phyloP scores from a whole-genome alignment of 53 echinoderm and acorn worm genomes.

The Paracentrotus lividus region DNA sequence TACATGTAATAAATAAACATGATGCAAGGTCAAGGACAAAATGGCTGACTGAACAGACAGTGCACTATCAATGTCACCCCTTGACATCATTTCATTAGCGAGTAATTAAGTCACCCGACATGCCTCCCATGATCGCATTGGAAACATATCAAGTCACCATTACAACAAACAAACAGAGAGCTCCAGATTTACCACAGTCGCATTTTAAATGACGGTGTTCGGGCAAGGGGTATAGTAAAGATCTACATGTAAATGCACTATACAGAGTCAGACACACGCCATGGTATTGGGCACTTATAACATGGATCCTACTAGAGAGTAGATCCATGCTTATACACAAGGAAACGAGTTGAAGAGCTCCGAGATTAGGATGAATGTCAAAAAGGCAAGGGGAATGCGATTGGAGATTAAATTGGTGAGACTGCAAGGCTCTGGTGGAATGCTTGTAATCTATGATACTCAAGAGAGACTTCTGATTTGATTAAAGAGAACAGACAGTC shows the following conservation, averaged over 20 bases:
- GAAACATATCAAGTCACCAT: background rate
- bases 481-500: background rate
- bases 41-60: background rate
- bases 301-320: too few species aligned
- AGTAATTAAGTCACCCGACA: background rate
- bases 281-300: background rate
- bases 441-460: background rate
- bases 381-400: background rate
- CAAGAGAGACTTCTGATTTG: background rate
- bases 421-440: background rate
- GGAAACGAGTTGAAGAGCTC: background rate
- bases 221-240: background rate
- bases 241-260: background rate
- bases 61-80: background rate
- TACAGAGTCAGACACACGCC: background rate
- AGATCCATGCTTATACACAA: too few species aligned
- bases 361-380: background rate
- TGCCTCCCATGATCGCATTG: background rate
- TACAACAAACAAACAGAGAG: too few species aligned
- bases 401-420: background rate
- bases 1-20: background rate
- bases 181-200: background rate
- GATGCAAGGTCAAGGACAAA: background rate
- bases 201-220: background rate
- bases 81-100: background rate